These are phyloP conservation scores for Hemicrepidius hirtus DNA, from an alignment of 2,888 invertebrate genomes.

Conservation along the genomic window DNA sequence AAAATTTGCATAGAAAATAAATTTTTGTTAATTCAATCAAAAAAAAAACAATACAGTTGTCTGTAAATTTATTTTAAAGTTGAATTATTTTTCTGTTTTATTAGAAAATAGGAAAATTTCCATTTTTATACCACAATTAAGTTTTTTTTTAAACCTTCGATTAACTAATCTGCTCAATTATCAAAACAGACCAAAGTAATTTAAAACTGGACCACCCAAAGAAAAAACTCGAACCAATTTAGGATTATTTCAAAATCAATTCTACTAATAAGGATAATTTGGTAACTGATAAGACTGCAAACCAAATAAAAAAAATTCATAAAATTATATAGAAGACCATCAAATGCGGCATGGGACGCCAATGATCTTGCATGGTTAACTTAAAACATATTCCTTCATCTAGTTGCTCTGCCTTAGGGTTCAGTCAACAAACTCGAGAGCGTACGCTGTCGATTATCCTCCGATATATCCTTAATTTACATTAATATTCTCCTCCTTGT, in stretches of 20 bases:
- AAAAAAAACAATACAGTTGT: too few relatives aligned
- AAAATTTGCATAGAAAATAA: too few relatives aligned
- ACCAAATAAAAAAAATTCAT: constrained; percentile 3
- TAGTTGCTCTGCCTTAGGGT: constrained; percentile 32
- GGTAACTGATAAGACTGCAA: neutral
- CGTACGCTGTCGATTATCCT: constrained; percentile 33
- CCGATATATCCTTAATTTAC: constrained; percentile 31
- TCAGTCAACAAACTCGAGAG: constrained; percentile 41
- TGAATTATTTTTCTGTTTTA: too few relatives aligned
- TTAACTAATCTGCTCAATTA: too few relatives aligned
- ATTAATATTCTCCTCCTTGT: constrained; percentile 15
- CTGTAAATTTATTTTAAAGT: too few relatives aligned
- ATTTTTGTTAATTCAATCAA: too few relatives aligned
- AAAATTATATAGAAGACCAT: neutral
- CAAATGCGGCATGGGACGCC: constrained; percentile 20
- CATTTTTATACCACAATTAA: too few relatives aligned
- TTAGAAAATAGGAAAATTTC: too few relatives aligned
- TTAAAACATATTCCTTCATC: constrained; percentile 22
- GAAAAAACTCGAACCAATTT: neutral
- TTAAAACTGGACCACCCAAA: neutral
- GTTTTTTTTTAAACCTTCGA: too few relatives aligned
- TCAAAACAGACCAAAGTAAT: neutral
- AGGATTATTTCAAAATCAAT: neutral
- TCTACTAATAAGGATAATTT: constrained; percentile 15
- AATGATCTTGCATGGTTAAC: constrained; percentile 27